Evolutionary conservation across 2,888 invertebrate genomes (phyloP), one percentile per base, ranked within the genome.

Genomic region (Aporophyla nigra): DNA sequence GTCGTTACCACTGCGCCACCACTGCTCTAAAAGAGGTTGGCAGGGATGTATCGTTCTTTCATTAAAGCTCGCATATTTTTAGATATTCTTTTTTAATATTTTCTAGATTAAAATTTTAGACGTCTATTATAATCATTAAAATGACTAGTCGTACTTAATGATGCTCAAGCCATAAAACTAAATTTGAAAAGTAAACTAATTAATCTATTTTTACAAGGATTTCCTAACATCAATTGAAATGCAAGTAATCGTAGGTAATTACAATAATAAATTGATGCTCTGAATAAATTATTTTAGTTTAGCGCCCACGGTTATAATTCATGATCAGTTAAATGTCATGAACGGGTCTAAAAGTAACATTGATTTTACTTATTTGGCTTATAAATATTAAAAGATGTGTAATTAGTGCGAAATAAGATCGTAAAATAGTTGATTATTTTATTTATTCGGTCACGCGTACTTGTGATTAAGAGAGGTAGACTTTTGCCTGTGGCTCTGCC

Each of bases 241-340:
- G 53, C 56, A 61, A 80, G 71, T 80, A 66, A 66, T 80, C 43
- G 40, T 62, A 1, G 7, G 61, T 65, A 67, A 67, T 82, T 77
- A 68, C n/a, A 69, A 71, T 71, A 70, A 75, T 65, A 80, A 81
- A 82, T 80, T 46, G 71, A 72, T 74, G 67, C 43, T 84, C 53
- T 62, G 43, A 49, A 71, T 71, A 58, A 33, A 63, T 71, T 84
- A 75, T 56, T 65, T 70, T 40, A 49, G 61, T 40, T 69, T 61
- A 16, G 56, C 66, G 56, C 73, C 69, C 71, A 84, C 81, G 56
- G 51, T 5, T 66, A 49, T 80, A 69, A 74, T 68, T 84, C 65
- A 80, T 58, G 43, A 58, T 66, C 46, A 0, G 5, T 1, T 74
- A 67, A 84, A 84, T 54, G 80, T 71, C 84, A 80, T 24, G 80